Conservation (phyloP, 2,888 invertebrate genomes). For the Folsomia candida region DNA sequence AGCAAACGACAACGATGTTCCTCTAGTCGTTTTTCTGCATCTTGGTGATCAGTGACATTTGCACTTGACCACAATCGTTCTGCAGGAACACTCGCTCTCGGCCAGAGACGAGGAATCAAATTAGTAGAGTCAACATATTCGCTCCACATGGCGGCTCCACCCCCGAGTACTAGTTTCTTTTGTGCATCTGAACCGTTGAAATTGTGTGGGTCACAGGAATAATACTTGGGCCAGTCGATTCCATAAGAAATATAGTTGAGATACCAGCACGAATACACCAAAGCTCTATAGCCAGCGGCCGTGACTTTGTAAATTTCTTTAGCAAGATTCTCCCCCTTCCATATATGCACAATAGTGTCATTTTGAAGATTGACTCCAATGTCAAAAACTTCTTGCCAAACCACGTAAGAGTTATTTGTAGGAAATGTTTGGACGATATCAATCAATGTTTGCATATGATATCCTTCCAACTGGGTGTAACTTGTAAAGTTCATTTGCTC, state of each 20-base stretch:
- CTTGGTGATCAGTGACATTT: slow-evolving; percentile 51
- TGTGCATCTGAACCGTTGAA: slow-evolving; percentile 56
- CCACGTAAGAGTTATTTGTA: slow-evolving; percentile 59
- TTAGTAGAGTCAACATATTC: slow-evolving; percentile 74
- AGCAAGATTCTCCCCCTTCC: slow-evolving; percentile 59
- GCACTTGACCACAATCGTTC: slow-evolving; percentile 76
- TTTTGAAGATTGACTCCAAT: slow-evolving; percentile 62
- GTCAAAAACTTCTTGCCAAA: slow-evolving; percentile 86
- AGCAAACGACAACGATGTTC: slow-evolving; percentile 72
- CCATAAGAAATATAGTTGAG: slow-evolving; percentile 60
- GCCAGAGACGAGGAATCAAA: slow-evolving; percentile 68
- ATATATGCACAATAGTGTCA: slow-evolving; percentile 76
- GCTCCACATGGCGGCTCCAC: slow-evolving; percentile 90
- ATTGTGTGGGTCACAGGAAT: slow-evolving; percentile 67
- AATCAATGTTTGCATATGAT: slow-evolving; percentile 65
- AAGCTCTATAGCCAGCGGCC: slow-evolving; percentile 62
- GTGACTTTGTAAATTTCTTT: slow-evolving; percentile 3
- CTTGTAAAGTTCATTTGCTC: slow-evolving; percentile 58
- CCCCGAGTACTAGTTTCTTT: slow-evolving; percentile 72
- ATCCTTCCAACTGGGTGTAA: slow-evolving; percentile 64
- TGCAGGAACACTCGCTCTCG: slow-evolving; percentile 78
- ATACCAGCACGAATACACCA: slow-evolving; percentile 85
- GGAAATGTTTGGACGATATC: slow-evolving; percentile 57
- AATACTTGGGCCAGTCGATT: slow-evolving; percentile 69
- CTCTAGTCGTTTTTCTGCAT: slow-evolving; percentile 64